These are phyloP conservation scores for Epicauta chinensis DNA, from an alignment of 1,140 invertebrate genomes.

Conservation along the genomic window DNA sequence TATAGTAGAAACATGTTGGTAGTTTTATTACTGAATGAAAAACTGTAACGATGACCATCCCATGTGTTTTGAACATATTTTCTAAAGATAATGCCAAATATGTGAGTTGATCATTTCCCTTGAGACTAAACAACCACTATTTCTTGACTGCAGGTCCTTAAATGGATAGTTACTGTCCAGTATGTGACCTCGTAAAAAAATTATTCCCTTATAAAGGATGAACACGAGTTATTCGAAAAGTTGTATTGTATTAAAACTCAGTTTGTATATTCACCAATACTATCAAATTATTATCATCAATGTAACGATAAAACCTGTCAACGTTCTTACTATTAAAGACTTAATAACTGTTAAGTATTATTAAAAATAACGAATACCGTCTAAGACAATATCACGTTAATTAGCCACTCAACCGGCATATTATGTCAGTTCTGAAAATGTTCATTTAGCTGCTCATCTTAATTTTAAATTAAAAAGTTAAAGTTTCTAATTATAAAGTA, in stretches of 20 bases:
- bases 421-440: conserved; percentile 19
- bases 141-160: conserved; percentile 31
- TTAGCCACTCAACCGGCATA: conserved; percentile 17
- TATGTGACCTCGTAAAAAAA: conserved; percentile 35
- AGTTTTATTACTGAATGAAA: conserved; percentile 9
- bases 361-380: conserved; percentile 7
- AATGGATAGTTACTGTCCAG: conserved; percentile 36
- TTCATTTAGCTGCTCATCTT: conserved; percentile 17
- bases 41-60: conserved; percentile 26
- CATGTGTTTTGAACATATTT: conserved; percentile 33
- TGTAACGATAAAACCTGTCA: too few relatives aligned
- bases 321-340: conserved; percentile 5
- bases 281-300: too few relatives aligned
- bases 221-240: too few relatives aligned
- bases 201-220: conserved; percentile 33
- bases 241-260: neutral
- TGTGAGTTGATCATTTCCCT: conserved; percentile 35
- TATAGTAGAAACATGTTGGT: too few relatives aligned
- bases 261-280: too few relatives aligned
- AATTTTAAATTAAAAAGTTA: conserved; percentile 25
- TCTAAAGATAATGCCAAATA: conserved; percentile 34
- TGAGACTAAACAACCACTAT: conserved; percentile 33
- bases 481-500: conserved; percentile 19
- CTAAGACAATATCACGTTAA: conserved; percentile 17
- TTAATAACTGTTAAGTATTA: conserved; percentile 6